Evolutionary conservation across 53 echinoderm and acorn worm genomes (phyloP), one percentile per base, ranked within the genome.

Genomic region (Astropecten irregularis): DNA sequence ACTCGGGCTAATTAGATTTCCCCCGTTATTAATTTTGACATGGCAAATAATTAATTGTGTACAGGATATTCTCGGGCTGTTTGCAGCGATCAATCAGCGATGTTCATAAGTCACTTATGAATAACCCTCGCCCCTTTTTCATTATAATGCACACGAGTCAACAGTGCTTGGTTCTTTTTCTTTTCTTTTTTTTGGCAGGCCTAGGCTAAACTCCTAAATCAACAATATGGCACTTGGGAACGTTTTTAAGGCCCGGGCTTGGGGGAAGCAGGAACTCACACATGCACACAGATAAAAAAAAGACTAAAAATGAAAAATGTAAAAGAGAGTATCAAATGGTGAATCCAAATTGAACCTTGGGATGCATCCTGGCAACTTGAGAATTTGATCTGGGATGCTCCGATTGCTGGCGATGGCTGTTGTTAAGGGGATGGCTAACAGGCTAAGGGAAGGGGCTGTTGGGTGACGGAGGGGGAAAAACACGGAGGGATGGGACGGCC

Each of bases 11-110:
- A 76, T 76, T 55, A 76, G 56, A 56, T 44, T 57, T 74, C 39
- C 62, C 27, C 47, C 79, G 44, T 62, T 79, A 62, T 79, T 46
- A 79, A 79, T 79, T 79, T 79, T 62, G 79, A 79, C 79, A 79
- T 59, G 14, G 63, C 79, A 46, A 61, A 61, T 79, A 79, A 79
- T 79, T 79, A 60, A 79, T 79, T 44, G 61, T 25, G 44, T 10
- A 19, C 47, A 14, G 48, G 30, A 44, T 79, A 32, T 79, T 58
- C 56, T 40, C 44, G 42, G 11, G 32, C 22, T 79, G 79, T 79
- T 79, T 79, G 79, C 61, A 6, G 16, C 19, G 19, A 79, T 79
- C 79, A 61, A 62, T 79, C 79, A 79, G 1, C 20, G 19, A 0
- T 21, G 29, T 9, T 47, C 25, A 79, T 79, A 61, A 62, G 79